Base-by-base conservation (phyloP, 1,140 invertebrate species). In the Rhagoletis pomonella region DNA sequence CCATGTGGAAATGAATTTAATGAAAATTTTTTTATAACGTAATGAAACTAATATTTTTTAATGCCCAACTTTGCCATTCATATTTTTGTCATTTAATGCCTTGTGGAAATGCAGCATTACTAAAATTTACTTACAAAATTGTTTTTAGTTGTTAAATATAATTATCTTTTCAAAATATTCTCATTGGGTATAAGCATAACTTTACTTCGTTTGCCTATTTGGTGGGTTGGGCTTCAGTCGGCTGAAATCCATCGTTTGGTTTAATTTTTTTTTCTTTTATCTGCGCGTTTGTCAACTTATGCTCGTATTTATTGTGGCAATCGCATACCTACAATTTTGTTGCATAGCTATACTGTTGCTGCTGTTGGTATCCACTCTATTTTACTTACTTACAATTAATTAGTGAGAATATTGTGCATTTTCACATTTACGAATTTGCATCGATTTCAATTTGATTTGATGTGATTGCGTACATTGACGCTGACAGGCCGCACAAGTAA, bases 391-490 rank as follows among this genome's bases (percentile, higher is more conserved):
- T 81, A 55, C 73, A 81, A 81, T 81, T 81, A 81, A 81, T 81
- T 81, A 81, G 73, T 42, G 73, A 42, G 73, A 81, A 81, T 81
- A 55, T 81, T 17, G 73, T 58, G 73, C 47, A 81, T 81, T 81
- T 81, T 81, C 73, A 81, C 73, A 81, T 81, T 81, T 81, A 55
- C 73, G n/a, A 42, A 81, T 81, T 81, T 55, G 73, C 73, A 81
- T 81, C 73, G 73, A 81, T 81, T 81, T 81, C 47, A 81, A 81
- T 81, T 81, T 81, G 73, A 81, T 81, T 81, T 81, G 73, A 81
- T 81, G 73, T 81, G 73, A 81, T 81, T 81, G 47, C 73, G 44
- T 44, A 14, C 73, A 81, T n/a, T n/a, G 50, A 6, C 73, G 73
- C 73, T 81, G 73, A 81, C 73, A 81, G 73, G 19, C 50, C 47